Evolutionary conservation across 2,113 vertebrate species (phyloP), one percentile per base, ranked within the genome.

Genomic region (Nettapus auritus): DNA sequence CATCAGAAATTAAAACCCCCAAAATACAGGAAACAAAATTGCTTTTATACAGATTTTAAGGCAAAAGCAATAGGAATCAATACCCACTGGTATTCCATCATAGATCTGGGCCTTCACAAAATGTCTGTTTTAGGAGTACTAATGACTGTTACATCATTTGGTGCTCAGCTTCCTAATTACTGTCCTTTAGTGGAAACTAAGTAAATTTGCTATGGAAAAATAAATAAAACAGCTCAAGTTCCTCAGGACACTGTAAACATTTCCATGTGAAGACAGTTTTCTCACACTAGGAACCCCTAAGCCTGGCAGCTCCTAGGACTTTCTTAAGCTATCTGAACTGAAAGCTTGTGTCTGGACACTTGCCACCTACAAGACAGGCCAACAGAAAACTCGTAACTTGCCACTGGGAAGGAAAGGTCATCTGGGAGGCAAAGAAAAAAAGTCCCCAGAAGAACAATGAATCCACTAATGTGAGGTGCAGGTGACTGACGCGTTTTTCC

Each of bases 351-450:
- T 92, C 86, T 92, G 86, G 73, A 81, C 44, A n/a, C 13, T 68
- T 75, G 64, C 88, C 62, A 83, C 36, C 53, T 36, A 40, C 0
- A 0, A 89, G 68, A 76, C 44, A 88, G 77, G 66, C 57, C 73
- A 94, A 48, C 8, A 87, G 84, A 86, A 88, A 94, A 94, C 40
- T 40, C 69, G 42, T 23, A 94, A 78, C 28, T 88, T 74, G 56
- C 70, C 52, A 71, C 53, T 28, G 78, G 56, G 36, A 63, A 83
- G 73, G 25, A 74, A 59, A 70, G 92, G 90, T 93, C 64, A 74
- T 34, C 40, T 46, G 29, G n/a, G 76, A 88, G 80, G 60, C 26
- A 44, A 38, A 48, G 59, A 13, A 28, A 86, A 82, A 69, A 75
- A 42, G 10, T 21, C 50, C 36, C 7, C 17, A 20, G n/a, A 31